Evolutionary conservation across 2,113 vertebrate species (phyloP).

Genomic region (Paratilapia polleni): DNA sequence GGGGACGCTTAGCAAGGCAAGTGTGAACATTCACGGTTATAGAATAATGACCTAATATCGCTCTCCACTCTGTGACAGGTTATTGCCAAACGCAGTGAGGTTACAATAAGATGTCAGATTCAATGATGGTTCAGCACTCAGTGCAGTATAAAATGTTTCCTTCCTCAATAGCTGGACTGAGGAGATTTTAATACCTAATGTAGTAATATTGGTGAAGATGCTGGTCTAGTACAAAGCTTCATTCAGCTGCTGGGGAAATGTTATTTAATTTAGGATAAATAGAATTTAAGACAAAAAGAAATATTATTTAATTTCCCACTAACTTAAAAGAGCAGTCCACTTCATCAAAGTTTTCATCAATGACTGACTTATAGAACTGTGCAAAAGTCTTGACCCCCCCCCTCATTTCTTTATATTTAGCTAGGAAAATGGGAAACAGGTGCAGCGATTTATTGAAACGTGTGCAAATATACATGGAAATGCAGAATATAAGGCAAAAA

Average conservation of each 20-base stretch:
- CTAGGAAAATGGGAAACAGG: too few relatives aligned
- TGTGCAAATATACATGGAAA: too few relatives aligned
- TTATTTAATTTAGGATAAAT: background rate
- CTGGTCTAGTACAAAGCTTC: background rate
- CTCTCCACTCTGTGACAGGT: constrained; percentile 34
- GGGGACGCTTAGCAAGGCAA: constrained; percentile 56
- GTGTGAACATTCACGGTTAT: constrained; percentile 65
- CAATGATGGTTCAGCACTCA: constrained; percentile 10
- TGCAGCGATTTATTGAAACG: too few relatives aligned
- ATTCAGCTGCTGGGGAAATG: constrained; percentile 2
- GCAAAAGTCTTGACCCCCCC: too few relatives aligned
- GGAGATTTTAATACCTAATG: constrained; percentile 1
- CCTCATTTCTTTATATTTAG: too few relatives aligned
- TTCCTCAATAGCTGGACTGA: background rate
- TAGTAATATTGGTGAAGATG: background rate
- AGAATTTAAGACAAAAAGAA: background rate
- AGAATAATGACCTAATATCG: constrained; percentile 64
- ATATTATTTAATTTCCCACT: background rate
- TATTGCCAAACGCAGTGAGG: constrained; percentile 25
- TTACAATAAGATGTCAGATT: constrained; percentile 50
- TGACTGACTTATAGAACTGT: background rate
- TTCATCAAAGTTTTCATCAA: background rate
- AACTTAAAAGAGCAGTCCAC: background rate
- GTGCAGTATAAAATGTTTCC: constrained; percentile 16
- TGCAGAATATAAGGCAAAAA: too few relatives aligned